Evolutionary conservation across 1,140 invertebrate genomes (phyloP).

Genomic region (Hypothenemus hampei): DNA sequence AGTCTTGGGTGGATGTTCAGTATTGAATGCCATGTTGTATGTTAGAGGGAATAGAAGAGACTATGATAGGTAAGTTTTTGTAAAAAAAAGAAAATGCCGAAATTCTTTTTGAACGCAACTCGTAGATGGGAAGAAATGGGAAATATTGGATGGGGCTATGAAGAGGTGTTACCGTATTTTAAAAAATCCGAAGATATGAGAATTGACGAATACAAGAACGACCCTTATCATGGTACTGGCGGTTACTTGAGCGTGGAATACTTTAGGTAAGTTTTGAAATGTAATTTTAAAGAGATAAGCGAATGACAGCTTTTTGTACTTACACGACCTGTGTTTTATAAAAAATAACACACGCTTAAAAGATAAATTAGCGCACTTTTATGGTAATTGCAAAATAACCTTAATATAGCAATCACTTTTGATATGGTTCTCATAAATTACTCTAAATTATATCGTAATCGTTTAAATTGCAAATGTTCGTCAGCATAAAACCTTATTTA

Average conservation of each 20-base stretch:
- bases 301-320: too few species aligned
- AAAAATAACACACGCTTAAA: too few species aligned
- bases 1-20: constrained; percentile 79
- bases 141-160: constrained; percentile 69
- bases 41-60: constrained; percentile 84
- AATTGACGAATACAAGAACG: constrained; percentile 54
- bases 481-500: too few species aligned
- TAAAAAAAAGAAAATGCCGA: neutral
- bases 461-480: too few species aligned
- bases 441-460: too few species aligned
- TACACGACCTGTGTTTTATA: too few species aligned
- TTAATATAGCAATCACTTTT: too few species aligned
- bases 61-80: constrained; percentile 69
- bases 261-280: constrained; percentile 53
- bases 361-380: too few species aligned
- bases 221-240: constrained; percentile 63
- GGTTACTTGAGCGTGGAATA: constrained; percentile 65
- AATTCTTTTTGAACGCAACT: neutral
- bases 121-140: constrained; percentile 68
- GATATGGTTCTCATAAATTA: too few species aligned
- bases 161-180: constrained; percentile 78
- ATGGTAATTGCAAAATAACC: too few species aligned
- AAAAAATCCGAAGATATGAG: constrained; percentile 66
- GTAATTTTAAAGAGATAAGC: too few species aligned
- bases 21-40: constrained; percentile 87